Evolutionary conservation across 2,888 invertebrate species (phyloP), one percentile per base, ranked within the genome.

Genomic region (Aricia artaxerxes): DNA sequence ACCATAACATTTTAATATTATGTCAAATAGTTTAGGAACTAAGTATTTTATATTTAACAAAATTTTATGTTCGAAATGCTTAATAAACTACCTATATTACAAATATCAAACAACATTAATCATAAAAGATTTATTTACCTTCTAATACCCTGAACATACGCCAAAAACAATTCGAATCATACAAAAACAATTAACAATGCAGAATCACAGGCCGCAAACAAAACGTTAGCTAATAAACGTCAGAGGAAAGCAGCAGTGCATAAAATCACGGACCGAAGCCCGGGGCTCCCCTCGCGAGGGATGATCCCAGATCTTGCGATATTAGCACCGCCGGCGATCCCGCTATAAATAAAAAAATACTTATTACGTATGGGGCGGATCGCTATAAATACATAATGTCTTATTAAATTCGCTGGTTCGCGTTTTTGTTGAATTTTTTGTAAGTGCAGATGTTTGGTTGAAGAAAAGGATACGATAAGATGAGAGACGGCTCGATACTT

Each of bases 241-340:
- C 87, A 87, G 88, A 89, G 87, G 84, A 87, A 87, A 82, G 83
- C 82, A 84, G 83, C 83, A 83, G 83, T 83, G 92, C 91, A 91
- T 91, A 88, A 89, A 91, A 91, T 89, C 88, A 85, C 88, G 76
- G 80, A 57, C 57, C 16, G 16, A 57, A 57, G 83, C 75, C 73
- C 78, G 35, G 81, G 80, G 80, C 81, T 84, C 85, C 84, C 86
- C 88, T 85, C 85, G 82, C 86, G 82, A 83, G 85, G 91, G 91
- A 90, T 92, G 83, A 92, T 92, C 92, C 90, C 84, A 84, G 86
- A 87, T 90, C 93, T 92, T 90, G 86, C 90, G 90, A 94, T 94
- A 94, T 94, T 94, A 94, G 87, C 90, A 90, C 94, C 92, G 85
- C 86, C 86, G 93, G 94, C 93, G 82, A 90, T 88, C 87, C 88